Percentiles rank a stretch among this genome's conserved stretches.
Conservation (phyloP, 1,140 invertebrate species). For the Musca domestica region DNA sequence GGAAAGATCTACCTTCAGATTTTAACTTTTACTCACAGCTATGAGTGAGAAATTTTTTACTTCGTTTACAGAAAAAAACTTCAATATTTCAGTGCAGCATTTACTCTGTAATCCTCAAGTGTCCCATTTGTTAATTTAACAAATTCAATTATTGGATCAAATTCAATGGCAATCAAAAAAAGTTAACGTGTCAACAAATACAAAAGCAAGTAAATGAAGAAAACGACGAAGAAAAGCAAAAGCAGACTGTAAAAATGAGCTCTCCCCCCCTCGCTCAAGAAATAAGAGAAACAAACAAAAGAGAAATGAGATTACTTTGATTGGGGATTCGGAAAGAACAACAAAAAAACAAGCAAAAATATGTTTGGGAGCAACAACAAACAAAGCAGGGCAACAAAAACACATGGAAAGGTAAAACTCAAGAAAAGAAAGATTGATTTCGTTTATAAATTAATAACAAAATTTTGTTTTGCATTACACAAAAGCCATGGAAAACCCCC, state of each 20-base stretch:
- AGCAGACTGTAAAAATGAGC: background rate
- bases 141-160: slow-evolving; percentile 1
- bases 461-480: too few species aligned
- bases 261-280: background rate
- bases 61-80: too few species aligned
- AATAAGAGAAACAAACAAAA: slow-evolving; percentile 2
- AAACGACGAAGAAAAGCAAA: background rate
- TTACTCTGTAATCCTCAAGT: too few species aligned
- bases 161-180: background rate
- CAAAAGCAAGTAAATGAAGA: slow-evolving; percentile 6
- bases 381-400: background rate
- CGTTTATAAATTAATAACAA: too few species aligned
- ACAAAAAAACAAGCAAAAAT: background rate
- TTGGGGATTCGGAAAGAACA: background rate
- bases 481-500: too few species aligned
- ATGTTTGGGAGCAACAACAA: background rate
- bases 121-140: too few species aligned
- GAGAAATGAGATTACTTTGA: background rate
- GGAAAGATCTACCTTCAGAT: too few species aligned
- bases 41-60: too few species aligned
- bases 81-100: too few species aligned
- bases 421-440: too few species aligned
- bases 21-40: too few species aligned
- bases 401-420: too few species aligned
- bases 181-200: slow-evolving; percentile 20